Evolutionary conservation across 2,888 invertebrate species (phyloP), one percentile per base, ranked within the genome.

Genomic region (Hyposoter dolosus): DNA sequence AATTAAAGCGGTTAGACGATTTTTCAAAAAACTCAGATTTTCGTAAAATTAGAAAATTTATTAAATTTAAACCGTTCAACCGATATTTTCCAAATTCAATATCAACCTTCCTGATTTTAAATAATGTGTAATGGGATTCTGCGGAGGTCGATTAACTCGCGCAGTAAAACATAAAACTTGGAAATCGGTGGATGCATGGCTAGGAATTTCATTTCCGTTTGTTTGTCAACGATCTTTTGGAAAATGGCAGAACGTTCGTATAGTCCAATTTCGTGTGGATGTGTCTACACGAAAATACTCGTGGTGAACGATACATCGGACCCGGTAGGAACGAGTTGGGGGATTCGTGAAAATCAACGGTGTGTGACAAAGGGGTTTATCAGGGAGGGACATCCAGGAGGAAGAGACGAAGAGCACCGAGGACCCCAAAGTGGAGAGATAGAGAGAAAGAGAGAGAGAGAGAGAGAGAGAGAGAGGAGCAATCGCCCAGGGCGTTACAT

Each of bases 281-380:
- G 23, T 23, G 63, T 75, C 43, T 35, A 40, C 17, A n/a, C 35
- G 47, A 15, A 40, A 0, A 47, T 35, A 19, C 28, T 50, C 9
- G n/a, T n/a, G 47, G 40, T 7, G 53, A 15, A 56, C 19, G 65
- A 35, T 43, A 53, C 23, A 68, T 35, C 40, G 28, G 6, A 90
- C 3, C 32, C 90, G 89, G 88, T 88, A 86, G 89, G 9, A 40
- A 35, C 88, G 89, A 91, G 90, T 72, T 82, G 72, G 63, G 77
- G 53, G 71, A 82, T 84, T 86, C 75, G 86, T 71, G 86, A 91
- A 92, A 93, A 91, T 92, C 92, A 93, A 91, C 91, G 90, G 89
- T 87, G 90, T 90, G 90, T 92, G 89, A 92, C 91, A 91, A 93
- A 92, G 91, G 91, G 92, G 91, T 92, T 92, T 91, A 92, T 92